Conservation (phyloP, 2,113 vertebrate genomes). For the Cebus imitator region DNA sequence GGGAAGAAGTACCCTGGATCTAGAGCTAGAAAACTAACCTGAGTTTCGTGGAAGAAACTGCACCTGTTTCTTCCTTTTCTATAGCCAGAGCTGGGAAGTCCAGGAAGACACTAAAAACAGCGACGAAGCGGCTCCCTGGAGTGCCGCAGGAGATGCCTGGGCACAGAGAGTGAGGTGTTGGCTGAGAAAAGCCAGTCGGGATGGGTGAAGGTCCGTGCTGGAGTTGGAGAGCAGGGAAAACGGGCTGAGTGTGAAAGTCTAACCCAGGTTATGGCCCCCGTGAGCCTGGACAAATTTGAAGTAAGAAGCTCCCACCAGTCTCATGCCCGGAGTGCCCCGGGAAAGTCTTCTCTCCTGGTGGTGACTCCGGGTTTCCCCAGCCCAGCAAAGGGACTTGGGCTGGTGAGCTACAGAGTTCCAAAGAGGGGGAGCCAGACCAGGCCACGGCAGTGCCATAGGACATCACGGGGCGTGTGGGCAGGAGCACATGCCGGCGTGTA, state of each 20-base stretch:
- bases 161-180: background rate
- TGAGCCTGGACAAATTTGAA: rapidly evolving
- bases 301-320: rapidly evolving
- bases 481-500: rapidly evolving
- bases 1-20: background rate
- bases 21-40: background rate
- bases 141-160: rapidly evolving
- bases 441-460: background rate
- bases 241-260: rapidly evolving
- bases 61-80: background rate
- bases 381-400: too few species aligned
- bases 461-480: rapidly evolving
- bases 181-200: rapidly evolving
- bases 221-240: background rate
- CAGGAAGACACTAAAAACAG: background rate
- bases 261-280: background rate
- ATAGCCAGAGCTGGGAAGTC: background rate
- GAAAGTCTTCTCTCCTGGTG: background rate
- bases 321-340: rapidly evolving
- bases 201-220: rapidly evolving
- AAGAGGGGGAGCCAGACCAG: rapidly evolving
- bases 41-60: background rate
- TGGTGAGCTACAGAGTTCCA: background rate
- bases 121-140: rapidly evolving
- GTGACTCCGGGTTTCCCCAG: rapidly evolving